Conservation (phyloP, 2,888 invertebrate species). For the Pyralis farinalis region DNA sequence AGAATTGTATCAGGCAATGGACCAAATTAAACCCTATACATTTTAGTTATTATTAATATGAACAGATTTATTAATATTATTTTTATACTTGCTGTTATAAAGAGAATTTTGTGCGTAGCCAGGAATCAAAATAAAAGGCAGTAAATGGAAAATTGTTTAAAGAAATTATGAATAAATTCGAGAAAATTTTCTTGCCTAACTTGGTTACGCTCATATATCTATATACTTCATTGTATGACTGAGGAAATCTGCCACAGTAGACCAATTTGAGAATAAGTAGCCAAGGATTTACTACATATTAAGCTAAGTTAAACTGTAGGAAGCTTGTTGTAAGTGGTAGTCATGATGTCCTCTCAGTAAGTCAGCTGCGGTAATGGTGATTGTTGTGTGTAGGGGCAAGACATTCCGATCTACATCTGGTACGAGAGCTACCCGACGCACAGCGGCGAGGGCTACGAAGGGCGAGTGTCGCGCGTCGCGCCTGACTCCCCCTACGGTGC, state of each 20-base stretch:
- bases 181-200: too few relatives aligned
- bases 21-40: too few relatives aligned
- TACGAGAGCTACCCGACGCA: slow-evolving; percentile 98
- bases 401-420: slow-evolving; percentile 98
- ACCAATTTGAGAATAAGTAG: too few relatives aligned
- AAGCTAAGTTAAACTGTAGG: slow-evolving; percentile 15
- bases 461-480: slow-evolving; percentile 93
- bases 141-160: too few relatives aligned
- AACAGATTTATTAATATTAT: too few relatives aligned
- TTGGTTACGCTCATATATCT: too few relatives aligned
- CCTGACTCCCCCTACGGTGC: slow-evolving; percentile 94
- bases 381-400: slow-evolving; percentile 88
- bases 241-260: too few relatives aligned
- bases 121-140: too few relatives aligned
- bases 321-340: slow-evolving; percentile 6
- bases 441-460: slow-evolving; percentile 96
- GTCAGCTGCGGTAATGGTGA: slow-evolving; percentile 27
- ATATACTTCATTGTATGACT: too few relatives aligned
- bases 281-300: not conserved
- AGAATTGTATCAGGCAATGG: too few relatives aligned
- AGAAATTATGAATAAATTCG: too few relatives aligned
- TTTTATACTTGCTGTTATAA: slow-evolving; percentile 3
- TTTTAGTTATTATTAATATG: too few relatives aligned
- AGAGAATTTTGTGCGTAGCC: not conserved
- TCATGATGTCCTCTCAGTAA: slow-evolving; percentile 31